Evolutionary conservation across 2,888 invertebrate genomes (phyloP).

Genomic region (Campaea margaritaria): DNA sequence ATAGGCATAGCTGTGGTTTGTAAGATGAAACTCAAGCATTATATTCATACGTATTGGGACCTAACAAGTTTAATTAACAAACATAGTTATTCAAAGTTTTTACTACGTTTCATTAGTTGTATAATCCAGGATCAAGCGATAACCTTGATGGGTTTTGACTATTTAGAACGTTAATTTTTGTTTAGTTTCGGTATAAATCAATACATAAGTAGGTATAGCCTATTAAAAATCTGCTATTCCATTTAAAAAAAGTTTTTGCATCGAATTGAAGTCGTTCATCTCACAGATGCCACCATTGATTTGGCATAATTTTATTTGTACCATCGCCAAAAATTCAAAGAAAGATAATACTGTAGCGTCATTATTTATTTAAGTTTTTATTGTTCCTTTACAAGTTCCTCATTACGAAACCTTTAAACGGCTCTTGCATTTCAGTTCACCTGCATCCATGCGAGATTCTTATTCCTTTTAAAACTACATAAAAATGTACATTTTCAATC

Average conservation of each 20-base stretch:
- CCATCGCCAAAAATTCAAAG: slow-evolving; percentile 11
- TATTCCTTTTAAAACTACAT: slow-evolving; percentile 66
- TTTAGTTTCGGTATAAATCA: too few species aligned
- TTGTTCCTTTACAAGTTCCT: slow-evolving; percentile 45
- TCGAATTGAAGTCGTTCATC: not conserved
- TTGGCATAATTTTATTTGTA: slow-evolving; percentile 7
- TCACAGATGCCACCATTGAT: not conserved
- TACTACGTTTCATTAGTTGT: too few species aligned
- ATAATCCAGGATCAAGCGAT: too few species aligned
- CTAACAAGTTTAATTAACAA: too few species aligned
- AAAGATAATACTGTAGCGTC: slow-evolving; percentile 23
- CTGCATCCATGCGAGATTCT: slow-evolving; percentile 63
- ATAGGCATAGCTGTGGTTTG: slow-evolving; percentile 9
- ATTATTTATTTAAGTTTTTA: slow-evolving; percentile 37
- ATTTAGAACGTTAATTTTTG: too few species aligned
- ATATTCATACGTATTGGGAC: too few species aligned
- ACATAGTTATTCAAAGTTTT: too few species aligned
- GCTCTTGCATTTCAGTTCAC: slow-evolving; percentile 50
- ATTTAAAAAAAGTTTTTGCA: not conserved
- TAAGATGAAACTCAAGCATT: not conserved
- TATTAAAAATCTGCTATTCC: not conserved
- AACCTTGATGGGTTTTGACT: too few species aligned
- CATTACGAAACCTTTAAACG: slow-evolving; percentile 54
- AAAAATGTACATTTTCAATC: slow-evolving; percentile 71
- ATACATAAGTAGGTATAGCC: too few species aligned